Percentiles rank a stretch among this genome's conserved stretches.
These are phyloP conservation scores for Mohoua ochrocephala DNA, from an alignment of 2,113 vertebrate genomes.

Conservation along the genomic window DNA sequence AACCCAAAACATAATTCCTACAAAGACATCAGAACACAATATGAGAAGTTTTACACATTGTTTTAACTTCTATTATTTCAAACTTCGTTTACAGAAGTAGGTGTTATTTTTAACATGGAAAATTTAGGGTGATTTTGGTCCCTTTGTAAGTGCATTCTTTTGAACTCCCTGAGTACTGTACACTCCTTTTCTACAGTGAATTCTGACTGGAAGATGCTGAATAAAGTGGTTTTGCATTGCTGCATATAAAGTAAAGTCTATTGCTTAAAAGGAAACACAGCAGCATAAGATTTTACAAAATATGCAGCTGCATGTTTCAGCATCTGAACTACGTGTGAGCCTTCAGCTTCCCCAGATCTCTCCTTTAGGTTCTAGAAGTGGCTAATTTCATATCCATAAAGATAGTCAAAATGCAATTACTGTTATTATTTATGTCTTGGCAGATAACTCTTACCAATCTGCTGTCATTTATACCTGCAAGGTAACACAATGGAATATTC, in stretches of 20 bases:
- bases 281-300: neutral
- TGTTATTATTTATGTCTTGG: neutral
- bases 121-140: conserved; percentile 33
- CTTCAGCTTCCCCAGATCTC: neutral
- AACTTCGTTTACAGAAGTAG: neutral
- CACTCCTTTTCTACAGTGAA: conserved; percentile 48
- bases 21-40: neutral
- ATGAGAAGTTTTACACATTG: neutral
- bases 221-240: neutral
- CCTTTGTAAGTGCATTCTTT: conserved; percentile 48
- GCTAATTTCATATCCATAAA: neutral
- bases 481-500: neutral
- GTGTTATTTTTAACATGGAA: neutral
- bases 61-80: neutral
- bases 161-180: conserved; percentile 53
- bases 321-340: neutral
- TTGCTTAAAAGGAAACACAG: neutral
- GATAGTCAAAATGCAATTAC: neutral
- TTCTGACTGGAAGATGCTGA: conserved; percentile 30
- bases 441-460: neutral
- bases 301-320: neutral
- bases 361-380: neutral
- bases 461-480: neutral
- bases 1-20: neutral
- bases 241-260: neutral